These are phyloP conservation scores for Dynastes hyllus DNA, from an alignment of 2,888 invertebrate species.

Conservation along the genomic window DNA sequence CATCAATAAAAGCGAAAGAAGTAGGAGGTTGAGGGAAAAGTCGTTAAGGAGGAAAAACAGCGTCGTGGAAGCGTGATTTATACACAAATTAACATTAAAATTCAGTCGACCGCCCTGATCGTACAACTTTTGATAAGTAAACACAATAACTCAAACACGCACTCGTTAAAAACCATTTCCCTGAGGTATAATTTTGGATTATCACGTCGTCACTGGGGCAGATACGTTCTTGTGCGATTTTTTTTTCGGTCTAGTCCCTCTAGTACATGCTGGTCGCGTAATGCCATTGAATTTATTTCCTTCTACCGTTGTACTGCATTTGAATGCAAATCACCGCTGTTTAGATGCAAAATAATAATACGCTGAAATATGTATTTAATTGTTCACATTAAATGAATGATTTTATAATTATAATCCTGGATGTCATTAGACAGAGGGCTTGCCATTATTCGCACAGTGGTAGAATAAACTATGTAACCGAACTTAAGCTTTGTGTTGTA, in stretches of 20 bases:
- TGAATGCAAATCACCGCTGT: slow-evolving; percentile 29
- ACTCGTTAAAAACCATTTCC: slow-evolving; percentile 42
- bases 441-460: slow-evolving; percentile 3
- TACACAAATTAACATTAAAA: slow-evolving; percentile 41
- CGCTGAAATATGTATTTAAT: slow-evolving; percentile 25
- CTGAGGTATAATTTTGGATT: slow-evolving; percentile 33
- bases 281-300: slow-evolving; percentile 25
- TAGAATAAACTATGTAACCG: slow-evolving; percentile 16
- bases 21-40: neutral
- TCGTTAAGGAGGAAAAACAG: slow-evolving; percentile 23
- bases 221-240: slow-evolving; percentile 11
- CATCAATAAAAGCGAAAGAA: neutral
- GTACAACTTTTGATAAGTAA: slow-evolving; percentile 45
- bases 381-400: slow-evolving; percentile 21
- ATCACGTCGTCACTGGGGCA: slow-evolving; percentile 37
- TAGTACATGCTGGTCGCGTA: neutral
- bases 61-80: slow-evolving; percentile 29
- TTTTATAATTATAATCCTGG: slow-evolving; percentile 33
- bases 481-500: neutral
- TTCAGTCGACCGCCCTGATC: slow-evolving; percentile 39
- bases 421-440: neutral
- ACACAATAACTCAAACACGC: slow-evolving; percentile 45
- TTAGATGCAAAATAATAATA: slow-evolving; percentile 32
- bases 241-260: neutral
- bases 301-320: slow-evolving; percentile 15